Base-by-base conservation (phyloP, 2,888 invertebrate species). In the Limnephilus auricula region DNA sequence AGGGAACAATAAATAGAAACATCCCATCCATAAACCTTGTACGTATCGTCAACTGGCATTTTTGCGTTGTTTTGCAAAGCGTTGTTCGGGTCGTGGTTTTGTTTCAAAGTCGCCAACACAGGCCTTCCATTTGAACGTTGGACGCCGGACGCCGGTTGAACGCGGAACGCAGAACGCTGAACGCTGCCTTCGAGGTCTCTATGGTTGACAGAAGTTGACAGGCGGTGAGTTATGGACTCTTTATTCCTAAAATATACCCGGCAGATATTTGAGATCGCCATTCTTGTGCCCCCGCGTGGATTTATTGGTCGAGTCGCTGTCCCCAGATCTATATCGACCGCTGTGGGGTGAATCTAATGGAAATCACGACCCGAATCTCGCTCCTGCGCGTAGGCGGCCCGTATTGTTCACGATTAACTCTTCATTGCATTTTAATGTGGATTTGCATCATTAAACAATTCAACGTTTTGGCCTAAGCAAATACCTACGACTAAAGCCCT, bases 181-280 rank as follows among this genome's bases (percentile, higher is more conserved):
- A 78, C 40, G 86, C 50, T 65, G 50, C 50, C 50, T 65, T 85
- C 82, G 79, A 85, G 87, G 89, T 82, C 91, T 89, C 92, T 85
- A 45, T 85, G 90, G 91, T 91, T 92, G 93, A 93, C 92, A 93
- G 86, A 91, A 92, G 93, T 91, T 92, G 93, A 90, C 93, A 91
- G 90, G 78, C 89, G 86, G 93, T 93, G 93, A 93, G 91, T 93
- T 93, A 93, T 93, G 93, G 89, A 87, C 88, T 91, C 92, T 88
- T 91, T 91, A 91, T 93, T 90, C 92, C 92, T 93, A 92, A 93
- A 92, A 92, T 93, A 93, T 93, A 91, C 89, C 90, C 91, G 79
- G 85, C 91, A 90, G 92, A 93, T 93, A 92, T 92, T 92, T 89
- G 91, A 92, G 92, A 91, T 92, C 79, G 93, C 92, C 92, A 93